Evolutionary conservation across 2,888 invertebrate species (phyloP).

Genomic region (Sinelater perroti): DNA sequence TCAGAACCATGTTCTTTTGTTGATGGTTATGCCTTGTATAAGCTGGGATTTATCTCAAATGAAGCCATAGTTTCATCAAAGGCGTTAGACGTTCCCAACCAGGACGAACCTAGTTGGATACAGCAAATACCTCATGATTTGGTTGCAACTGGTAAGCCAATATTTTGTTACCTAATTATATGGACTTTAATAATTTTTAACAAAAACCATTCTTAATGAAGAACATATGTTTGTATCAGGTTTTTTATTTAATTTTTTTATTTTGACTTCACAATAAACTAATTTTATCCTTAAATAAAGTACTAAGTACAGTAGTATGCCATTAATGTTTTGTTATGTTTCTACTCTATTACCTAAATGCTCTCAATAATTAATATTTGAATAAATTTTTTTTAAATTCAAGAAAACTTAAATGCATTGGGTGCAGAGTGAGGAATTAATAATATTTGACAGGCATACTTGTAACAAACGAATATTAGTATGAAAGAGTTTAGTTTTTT

Average conservation of each 20-base stretch:
- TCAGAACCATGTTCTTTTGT: slow-evolving; percentile 64
- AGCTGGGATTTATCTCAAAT: slow-evolving; percentile 54
- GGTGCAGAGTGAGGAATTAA: no score
- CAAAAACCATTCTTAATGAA: background rate
- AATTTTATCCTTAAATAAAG: background rate
- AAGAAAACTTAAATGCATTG: no score
- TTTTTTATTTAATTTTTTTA: background rate
- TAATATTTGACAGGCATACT: no score
- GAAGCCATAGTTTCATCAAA: slow-evolving; percentile 49
- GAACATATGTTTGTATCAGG: background rate
- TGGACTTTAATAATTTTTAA: background rate
- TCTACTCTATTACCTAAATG: no score
- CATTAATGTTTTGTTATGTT: no score
- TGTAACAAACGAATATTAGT: no score
- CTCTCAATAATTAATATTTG: no score
- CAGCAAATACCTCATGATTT: slow-evolving; percentile 65
- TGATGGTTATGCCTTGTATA: slow-evolving; percentile 63
- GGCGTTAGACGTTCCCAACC: slow-evolving; percentile 53
- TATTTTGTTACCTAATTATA: background rate
- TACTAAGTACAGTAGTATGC: background rate
- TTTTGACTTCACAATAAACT: background rate
- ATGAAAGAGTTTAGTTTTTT: no score
- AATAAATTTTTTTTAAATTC: no score
- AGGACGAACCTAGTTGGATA: slow-evolving; percentile 72
- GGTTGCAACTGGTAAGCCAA: slow-evolving; percentile 56